Conservation (phyloP, 2,797 vertebrate species). For the Ptychadena robeensis region DNA sequence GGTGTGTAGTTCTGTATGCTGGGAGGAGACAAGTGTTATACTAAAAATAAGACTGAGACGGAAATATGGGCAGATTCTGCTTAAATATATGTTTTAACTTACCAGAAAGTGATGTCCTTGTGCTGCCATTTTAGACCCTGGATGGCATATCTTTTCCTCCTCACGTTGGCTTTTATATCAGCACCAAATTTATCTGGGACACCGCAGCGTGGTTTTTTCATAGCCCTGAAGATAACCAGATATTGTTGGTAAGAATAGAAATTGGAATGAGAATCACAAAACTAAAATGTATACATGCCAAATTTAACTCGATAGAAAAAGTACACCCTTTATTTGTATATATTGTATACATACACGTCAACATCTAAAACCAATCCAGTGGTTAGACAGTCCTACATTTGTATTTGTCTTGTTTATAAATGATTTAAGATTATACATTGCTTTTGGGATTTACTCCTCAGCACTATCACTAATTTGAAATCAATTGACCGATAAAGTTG, state of each 20-base stretch:
- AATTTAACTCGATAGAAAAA: neutral
- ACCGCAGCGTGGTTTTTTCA: constrained; percentile 87
- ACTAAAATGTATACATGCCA: neutral
- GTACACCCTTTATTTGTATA: neutral
- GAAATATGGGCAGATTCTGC: neutral
- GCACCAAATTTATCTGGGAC: constrained; percentile 91
- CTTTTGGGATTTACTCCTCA: no score
- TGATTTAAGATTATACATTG: no score
- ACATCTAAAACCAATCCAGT: no score
- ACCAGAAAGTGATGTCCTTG: constrained; percentile 90
- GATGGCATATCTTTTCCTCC: constrained; percentile 87
- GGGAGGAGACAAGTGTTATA: constrained; percentile 53
- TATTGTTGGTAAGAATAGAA: neutral
- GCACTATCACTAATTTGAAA: no score
- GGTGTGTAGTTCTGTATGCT: constrained; percentile 95
- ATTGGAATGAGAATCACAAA: constrained; percentile 42
- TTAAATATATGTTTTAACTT: constrained; percentile 1
- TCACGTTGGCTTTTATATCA: constrained; percentile 86
- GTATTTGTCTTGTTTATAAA: no score
- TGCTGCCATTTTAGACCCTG: constrained; percentile 92
- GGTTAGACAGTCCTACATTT: no score
- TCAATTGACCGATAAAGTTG: no score
- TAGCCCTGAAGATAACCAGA: constrained; percentile 76
- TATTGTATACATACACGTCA: no score
- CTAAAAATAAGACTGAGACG: neutral